These are phyloP conservation scores for Molanna angustata DNA, from an alignment of 2,888 invertebrate genomes.

Conservation along the genomic window DNA sequence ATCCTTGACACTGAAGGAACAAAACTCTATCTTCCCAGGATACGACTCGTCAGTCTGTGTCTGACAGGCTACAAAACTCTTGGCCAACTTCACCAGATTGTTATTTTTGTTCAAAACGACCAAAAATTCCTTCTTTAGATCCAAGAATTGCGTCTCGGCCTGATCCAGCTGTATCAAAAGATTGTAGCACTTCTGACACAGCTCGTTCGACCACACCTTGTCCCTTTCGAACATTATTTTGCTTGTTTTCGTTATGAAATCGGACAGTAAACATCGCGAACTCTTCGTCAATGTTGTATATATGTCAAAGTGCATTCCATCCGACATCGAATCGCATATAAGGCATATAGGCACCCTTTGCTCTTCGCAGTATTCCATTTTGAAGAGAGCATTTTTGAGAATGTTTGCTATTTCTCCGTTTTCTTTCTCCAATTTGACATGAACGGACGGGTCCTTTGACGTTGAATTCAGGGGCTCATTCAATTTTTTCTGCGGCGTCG, in stretches of 20 bases:
- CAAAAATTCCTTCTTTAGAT: slow-evolving; percentile 27
- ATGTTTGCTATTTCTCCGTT: too few species aligned
- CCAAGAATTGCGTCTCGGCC: slow-evolving; percentile 21
- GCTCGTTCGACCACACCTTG: slow-evolving; percentile 23
- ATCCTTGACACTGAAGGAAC: slow-evolving; percentile 16
- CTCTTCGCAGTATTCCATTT: too few species aligned
- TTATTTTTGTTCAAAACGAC: slow-evolving; percentile 18
- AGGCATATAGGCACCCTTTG: not conserved
- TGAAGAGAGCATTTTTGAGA: too few species aligned
- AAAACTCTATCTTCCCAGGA: slow-evolving; percentile 22
- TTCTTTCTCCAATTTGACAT: slow-evolving; percentile 2
- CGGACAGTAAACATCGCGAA: slow-evolving; percentile 20
- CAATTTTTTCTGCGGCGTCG: slow-evolving; percentile 9
- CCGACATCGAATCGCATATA: not conserved
- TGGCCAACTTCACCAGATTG: slow-evolving; percentile 5
- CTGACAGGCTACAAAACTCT: slow-evolving; percentile 8
- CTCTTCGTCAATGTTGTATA: slow-evolving; percentile 21
- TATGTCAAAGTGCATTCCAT: slow-evolving; percentile 7
- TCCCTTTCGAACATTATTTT: slow-evolving; percentile 24
- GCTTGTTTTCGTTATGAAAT: slow-evolving; percentile 23
- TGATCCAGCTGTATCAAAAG: slow-evolving; percentile 22
- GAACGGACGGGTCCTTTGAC: slow-evolving; percentile 1
- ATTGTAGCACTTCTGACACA: slow-evolving; percentile 20
- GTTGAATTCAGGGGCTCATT: not conserved
- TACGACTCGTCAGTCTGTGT: slow-evolving; percentile 8